These are phyloP conservation scores for Halcyon badia DNA, from an alignment of 2,797 vertebrate species.

Conservation along the genomic window DNA sequence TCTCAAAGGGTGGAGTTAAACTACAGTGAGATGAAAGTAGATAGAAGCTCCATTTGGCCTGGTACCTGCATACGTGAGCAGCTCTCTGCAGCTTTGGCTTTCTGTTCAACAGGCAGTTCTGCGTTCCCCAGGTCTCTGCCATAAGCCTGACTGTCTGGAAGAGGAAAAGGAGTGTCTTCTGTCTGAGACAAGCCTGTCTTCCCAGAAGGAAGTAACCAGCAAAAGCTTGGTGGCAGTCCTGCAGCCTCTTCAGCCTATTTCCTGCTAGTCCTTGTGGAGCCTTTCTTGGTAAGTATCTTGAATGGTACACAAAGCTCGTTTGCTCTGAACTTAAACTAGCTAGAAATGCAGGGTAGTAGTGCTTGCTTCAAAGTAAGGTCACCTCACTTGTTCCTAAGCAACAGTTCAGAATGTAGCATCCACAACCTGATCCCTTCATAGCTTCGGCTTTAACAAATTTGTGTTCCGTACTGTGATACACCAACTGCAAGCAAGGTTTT, in stretches of 20 bases:
- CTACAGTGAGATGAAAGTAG: not conserved
- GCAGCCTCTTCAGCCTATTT: not conserved
- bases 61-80: constrained; percentile 56
- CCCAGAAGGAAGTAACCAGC: not conserved
- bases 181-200: not conserved
- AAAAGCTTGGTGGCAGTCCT: not conserved
- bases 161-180: constrained; percentile 8
- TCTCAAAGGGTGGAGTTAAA: not conserved
- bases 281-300: not conserved
- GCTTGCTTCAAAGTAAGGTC: not conserved
- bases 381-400: not conserved
- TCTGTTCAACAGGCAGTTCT: not conserved
- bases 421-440: not conserved
- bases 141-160: constrained; percentile 30
- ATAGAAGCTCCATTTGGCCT: fast-evolving
- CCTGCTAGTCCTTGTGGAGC: not conserved
- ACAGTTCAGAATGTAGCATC: not conserved
- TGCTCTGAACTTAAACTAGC: not conserved
- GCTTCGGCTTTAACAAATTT: not conserved
- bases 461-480: fast-evolving
- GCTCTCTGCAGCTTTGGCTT: constrained; percentile 34
- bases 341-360: not conserved
- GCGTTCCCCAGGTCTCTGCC: not conserved
- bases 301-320: not conserved
- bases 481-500: not conserved